Conservation (phyloP, 2,888 invertebrate genomes). For the Vannuccia rotundouncinata region DNA sequence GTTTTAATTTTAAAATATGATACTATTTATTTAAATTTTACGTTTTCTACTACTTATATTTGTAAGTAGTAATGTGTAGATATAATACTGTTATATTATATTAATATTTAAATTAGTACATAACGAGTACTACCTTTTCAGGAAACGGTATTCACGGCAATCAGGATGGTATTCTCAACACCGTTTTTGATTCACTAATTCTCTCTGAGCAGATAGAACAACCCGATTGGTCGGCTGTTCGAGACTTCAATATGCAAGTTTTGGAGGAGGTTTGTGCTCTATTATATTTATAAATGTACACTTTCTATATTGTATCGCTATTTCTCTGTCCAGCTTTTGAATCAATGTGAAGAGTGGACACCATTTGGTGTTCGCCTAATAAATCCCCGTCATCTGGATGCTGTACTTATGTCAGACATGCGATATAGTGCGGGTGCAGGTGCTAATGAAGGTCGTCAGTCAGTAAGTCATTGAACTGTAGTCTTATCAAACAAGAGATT, state of each 20-base stretch:
- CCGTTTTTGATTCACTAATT: background rate
- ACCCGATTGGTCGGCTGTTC: background rate
- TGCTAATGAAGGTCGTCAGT: background rate
- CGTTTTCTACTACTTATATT: too few relatives aligned
- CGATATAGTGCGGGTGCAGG: background rate
- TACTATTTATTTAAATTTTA: too few relatives aligned
- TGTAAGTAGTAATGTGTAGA: too few relatives aligned
- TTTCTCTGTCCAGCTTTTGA: background rate
- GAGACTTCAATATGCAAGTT: background rate
- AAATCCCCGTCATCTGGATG: background rate
- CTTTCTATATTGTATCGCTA: background rate
- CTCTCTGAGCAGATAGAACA: background rate
- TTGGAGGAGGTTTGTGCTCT: background rate
- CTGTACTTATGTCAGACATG: background rate
- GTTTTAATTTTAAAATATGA: too few relatives aligned
- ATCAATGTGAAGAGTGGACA: background rate
- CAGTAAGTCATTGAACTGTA: conserved; percentile 5
- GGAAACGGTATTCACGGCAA: background rate
- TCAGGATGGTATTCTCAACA: background rate
- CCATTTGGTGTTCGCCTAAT: background rate
- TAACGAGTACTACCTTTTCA: too few relatives aligned
- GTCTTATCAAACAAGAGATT: background rate
- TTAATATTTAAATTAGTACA: too few relatives aligned
- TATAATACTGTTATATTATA: too few relatives aligned
- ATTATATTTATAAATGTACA: background rate